A percentile compares a stretch with the other conserved stretches of the same genome.
Evolutionary conservation across 1,140 invertebrate species (phyloP).

Genomic region (Rhysida immarginata): DNA sequence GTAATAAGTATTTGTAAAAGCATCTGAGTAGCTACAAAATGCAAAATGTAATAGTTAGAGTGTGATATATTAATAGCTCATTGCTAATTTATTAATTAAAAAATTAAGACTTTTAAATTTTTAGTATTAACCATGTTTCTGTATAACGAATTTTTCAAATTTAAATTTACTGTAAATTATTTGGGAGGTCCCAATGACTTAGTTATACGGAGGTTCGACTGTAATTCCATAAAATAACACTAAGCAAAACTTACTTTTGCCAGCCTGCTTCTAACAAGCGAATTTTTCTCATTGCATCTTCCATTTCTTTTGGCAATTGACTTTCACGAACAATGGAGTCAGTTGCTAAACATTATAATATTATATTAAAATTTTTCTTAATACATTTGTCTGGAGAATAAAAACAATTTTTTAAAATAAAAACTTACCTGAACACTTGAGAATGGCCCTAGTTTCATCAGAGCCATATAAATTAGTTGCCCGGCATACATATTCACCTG

Average conservation of each 20-base stretch:
- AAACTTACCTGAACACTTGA: slow-evolving; percentile 65
- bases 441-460: slow-evolving; percentile 70
- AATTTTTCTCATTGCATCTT: slow-evolving; percentile 79
- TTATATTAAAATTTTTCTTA: neutral
- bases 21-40: too few relatives aligned
- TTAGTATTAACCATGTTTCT: too few relatives aligned
- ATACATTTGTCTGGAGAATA: neutral
- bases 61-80: too few relatives aligned
- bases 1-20: too few relatives aligned
- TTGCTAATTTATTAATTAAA: too few relatives aligned
- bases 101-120: too few relatives aligned
- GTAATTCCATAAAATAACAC: too few relatives aligned
- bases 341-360: neutral
- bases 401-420: neutral
- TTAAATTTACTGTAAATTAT: too few relatives aligned
- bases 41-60: too few relatives aligned
- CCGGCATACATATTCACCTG: slow-evolving; percentile 71
- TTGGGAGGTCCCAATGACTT: too few relatives aligned
- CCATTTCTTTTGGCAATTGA: slow-evolving; percentile 83
- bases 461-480: slow-evolving; percentile 81
- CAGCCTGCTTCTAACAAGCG: slow-evolving; percentile 90
- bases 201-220: too few relatives aligned
- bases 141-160: too few relatives aligned
- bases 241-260: slow-evolving; percentile 47
- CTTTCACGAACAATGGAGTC: slow-evolving; percentile 68